Conservation (phyloP, 2,113 vertebrate species). For the Etia nguti region DNA sequence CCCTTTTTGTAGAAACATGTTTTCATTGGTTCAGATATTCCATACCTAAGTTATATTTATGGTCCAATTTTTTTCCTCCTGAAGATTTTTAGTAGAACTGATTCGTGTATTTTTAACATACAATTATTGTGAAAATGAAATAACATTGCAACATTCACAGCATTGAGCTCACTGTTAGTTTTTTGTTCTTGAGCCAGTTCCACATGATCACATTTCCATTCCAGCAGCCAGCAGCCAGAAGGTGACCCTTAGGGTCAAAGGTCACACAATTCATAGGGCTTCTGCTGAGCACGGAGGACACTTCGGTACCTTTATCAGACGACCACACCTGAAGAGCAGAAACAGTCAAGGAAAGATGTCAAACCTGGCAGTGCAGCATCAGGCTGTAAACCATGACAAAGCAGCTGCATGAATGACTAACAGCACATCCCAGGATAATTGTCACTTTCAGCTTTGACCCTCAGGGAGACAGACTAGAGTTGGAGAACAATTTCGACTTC, state of each 20-base stretch:
- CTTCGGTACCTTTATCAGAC: constrained; percentile 56
- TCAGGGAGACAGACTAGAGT: background rate
- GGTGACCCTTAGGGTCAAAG: constrained; percentile 75
- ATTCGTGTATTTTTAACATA: background rate
- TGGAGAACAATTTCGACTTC: background rate
- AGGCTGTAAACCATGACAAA: background rate
- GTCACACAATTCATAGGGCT: constrained; percentile 78
- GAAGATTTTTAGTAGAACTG: background rate
- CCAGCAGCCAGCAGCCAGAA: constrained; percentile 81
- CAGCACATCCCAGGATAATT: accelerated
- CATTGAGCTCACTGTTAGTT: constrained; percentile 8
- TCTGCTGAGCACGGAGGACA: constrained; percentile 43
- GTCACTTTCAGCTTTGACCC: background rate
- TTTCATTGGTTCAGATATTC: background rate
- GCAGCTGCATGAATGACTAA: background rate
- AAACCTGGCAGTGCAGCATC: background rate
- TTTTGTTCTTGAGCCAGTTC: constrained; percentile 68
- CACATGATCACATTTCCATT: constrained; percentile 72
- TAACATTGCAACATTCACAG: background rate
- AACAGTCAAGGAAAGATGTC: background rate
- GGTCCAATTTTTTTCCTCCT: background rate
- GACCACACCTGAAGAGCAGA: constrained; percentile 77
- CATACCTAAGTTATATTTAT: background rate
- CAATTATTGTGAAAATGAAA: background rate
- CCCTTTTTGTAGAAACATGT: background rate